A percentile compares a stretch with the other conserved stretches of the same genome.
Evolutionary conservation across 2,888 invertebrate genomes (phyloP).

Genomic region (Trachelus iudaicus): DNA sequence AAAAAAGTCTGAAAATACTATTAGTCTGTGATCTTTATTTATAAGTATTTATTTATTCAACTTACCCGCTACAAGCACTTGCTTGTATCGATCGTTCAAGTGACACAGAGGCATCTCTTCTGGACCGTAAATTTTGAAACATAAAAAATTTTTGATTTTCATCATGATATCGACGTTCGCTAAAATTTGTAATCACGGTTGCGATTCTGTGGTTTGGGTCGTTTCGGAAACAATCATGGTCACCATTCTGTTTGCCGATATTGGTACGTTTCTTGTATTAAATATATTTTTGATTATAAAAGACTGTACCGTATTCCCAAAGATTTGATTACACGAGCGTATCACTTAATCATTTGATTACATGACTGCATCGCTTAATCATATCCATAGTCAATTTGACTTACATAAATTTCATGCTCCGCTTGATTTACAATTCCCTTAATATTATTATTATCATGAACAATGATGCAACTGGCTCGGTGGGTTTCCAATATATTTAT

Average conservation of each 20-base stretch:
- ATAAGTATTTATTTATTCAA: not conserved
- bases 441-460: not conserved
- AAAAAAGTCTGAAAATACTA: not conserved
- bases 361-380: too few relatives aligned
- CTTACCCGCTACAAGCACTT: not conserved
- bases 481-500: not conserved
- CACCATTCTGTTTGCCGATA: not conserved
- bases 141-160: not conserved
- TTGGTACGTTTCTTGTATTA: conserved; percentile 1
- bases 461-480: not conserved
- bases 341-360: not conserved
- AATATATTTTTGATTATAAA: not conserved
- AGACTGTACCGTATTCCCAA: not conserved
- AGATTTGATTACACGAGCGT: not conserved
- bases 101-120: not conserved
- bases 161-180: conserved; percentile 5
- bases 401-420: not conserved
- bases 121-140: not conserved
- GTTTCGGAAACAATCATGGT: conserved; percentile 10
- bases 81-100: not conserved
- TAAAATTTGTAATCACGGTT: conserved; percentile 12
- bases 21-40: not conserved
- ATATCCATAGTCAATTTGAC: not conserved
- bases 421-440: not conserved
- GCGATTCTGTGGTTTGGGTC: conserved; percentile 12